A percentile compares a stretch with the other conserved stretches of the same genome.
phyloP scores from a whole-genome alignment of 2,113 vertebrate genomes.

The Oncorhynchus clarkii region DNA sequence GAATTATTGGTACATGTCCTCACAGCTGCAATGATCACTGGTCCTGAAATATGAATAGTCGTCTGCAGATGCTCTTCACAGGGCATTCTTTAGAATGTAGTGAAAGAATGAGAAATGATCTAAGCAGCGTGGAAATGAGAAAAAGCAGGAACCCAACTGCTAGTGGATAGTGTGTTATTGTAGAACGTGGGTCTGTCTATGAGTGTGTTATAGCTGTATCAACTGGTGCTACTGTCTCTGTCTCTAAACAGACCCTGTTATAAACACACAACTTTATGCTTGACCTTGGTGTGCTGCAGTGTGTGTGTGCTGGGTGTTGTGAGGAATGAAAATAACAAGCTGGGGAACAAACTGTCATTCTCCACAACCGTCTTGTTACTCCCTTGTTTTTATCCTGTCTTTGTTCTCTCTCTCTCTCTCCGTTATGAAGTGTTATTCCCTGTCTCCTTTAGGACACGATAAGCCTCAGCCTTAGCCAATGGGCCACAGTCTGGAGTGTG shows the following conservation, averaged over 20 bases:
- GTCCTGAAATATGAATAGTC: no score
- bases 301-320: constrained; percentile 34
- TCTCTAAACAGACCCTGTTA: no score
- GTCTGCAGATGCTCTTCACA: no score
- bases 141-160: no score
- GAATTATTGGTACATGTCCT: no score
- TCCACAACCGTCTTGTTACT: constrained; percentile 23
- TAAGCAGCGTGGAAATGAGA: no score
- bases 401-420: constrained; percentile 2
- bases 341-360: constrained; percentile 52
- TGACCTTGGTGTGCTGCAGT: not conserved
- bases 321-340: constrained; percentile 67
- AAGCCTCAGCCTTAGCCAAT: constrained; percentile 20
- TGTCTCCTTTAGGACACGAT: not conserved
- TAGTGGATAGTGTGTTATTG: no score
- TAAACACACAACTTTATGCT: not conserved
- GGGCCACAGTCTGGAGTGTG: constrained; percentile 31
- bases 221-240: no score
- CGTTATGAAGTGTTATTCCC: not conserved
- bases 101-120: no score
- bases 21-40: no score
- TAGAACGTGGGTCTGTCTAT: not conserved
- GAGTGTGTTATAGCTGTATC: no score
- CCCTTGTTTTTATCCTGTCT: constrained; percentile 21
- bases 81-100: no score